Conservation (phyloP, 2,113 vertebrate species). For the Mustelus asterias region DNA sequence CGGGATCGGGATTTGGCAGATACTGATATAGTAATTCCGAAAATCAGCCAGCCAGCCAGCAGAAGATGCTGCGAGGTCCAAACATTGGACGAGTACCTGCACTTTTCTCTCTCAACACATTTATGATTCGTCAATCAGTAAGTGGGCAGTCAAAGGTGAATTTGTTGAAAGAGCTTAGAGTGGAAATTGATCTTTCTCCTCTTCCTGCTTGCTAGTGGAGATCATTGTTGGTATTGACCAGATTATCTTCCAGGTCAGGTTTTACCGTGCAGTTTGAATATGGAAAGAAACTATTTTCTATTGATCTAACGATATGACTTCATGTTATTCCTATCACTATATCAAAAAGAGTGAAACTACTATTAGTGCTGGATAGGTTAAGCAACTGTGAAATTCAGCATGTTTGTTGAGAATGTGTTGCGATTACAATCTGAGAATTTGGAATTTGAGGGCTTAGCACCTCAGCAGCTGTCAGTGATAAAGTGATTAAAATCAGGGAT, state of each 20-base stretch:
- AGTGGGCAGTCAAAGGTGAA: neutral
- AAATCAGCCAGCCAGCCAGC: neutral
- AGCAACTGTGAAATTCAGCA: neutral
- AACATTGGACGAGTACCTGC: neutral
- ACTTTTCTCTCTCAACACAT: neutral
- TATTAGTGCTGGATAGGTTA: neutral
- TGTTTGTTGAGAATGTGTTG: neutral
- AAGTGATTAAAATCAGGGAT: neutral
- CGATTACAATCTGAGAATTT: neutral
- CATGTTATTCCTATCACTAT: neutral
- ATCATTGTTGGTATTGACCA: neutral
- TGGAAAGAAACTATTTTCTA: neutral
- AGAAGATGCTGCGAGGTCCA: neutral
- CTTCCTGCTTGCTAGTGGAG: neutral
- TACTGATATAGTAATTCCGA: neutral
- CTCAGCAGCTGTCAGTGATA: neutral
- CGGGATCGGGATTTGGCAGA: neutral
- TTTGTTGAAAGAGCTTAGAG: neutral
- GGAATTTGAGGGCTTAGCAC: neutral
- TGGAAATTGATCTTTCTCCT: neutral
- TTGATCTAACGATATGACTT: neutral
- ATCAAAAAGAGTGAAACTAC: neutral
- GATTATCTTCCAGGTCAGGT: neutral
- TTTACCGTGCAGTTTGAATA: neutral
- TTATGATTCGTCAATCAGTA: neutral